Percentiles rank a stretch among this genome's conserved stretches.
phyloP scores from a whole-genome alignment of 2,113 vertebrate genomes.

The Acrocephalus kingi region DNA sequence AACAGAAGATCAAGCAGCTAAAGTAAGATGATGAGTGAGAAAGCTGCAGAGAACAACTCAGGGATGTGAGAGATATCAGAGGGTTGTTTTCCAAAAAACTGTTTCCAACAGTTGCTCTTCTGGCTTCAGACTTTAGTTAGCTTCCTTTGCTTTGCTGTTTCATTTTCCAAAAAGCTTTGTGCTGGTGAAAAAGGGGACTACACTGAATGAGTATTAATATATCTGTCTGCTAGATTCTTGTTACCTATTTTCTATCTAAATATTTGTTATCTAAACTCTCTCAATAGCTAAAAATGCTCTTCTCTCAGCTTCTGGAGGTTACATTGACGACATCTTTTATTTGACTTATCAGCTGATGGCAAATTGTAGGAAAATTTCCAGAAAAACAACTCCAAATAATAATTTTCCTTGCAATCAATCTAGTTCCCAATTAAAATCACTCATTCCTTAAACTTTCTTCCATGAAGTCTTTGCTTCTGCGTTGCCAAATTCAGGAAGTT shows the following conservation, averaged over 20 bases:
- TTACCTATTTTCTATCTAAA: not conserved
- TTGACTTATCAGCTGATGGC: not conserved
- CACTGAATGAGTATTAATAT: not conserved
- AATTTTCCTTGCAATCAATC: not conserved
- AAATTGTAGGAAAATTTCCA: not conserved
- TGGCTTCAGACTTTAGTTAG: not conserved
- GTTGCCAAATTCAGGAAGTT: not conserved
- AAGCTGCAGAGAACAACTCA: not conserved
- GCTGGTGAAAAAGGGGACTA: not conserved
- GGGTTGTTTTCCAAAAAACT: not conserved
- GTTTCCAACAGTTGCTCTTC: not conserved
- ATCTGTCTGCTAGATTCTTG: not conserved
- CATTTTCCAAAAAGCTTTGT: not conserved
- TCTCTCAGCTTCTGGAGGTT: not conserved
- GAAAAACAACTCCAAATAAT: not conserved
- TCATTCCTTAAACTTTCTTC: not conserved
- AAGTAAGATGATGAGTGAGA: not conserved
- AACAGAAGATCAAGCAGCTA: not conserved
- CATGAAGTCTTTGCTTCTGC: not conserved
- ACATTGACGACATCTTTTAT: not conserved
- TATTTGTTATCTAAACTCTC: not conserved
- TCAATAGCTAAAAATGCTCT: not conserved
- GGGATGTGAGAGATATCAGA: not conserved
- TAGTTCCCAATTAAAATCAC: not conserved
- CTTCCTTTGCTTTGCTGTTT: not conserved